A percentile compares a stretch with the other conserved stretches of the same genome.
Evolutionary conservation across 1,140 invertebrate species (phyloP).

Genomic region (Zaprionus vittiger): DNA sequence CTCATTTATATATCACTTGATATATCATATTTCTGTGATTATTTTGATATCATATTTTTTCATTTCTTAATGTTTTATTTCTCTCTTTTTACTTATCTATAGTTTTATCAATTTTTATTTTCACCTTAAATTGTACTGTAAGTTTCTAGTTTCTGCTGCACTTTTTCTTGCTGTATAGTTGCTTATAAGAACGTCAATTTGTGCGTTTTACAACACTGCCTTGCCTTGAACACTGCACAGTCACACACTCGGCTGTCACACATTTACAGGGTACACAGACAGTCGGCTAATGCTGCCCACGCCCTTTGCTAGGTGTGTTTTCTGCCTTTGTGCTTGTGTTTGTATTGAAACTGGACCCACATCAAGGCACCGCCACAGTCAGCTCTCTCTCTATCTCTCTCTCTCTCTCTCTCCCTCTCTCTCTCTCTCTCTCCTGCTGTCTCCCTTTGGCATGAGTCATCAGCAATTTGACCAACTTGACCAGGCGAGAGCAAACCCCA

Average conservation of each 20-base stretch:
- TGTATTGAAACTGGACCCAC: constrained; percentile 49
- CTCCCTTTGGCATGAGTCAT: constrained; percentile 30
- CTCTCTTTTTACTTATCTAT: too few relatives aligned
- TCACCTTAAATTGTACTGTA: too few relatives aligned
- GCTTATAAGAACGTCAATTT: too few relatives aligned
- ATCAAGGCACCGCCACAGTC: constrained; percentile 69
- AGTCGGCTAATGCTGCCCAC: neutral
- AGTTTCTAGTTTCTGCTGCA: too few relatives aligned
- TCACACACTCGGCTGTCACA: too few relatives aligned
- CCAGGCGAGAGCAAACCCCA: neutral
- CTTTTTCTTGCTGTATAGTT: too few relatives aligned
- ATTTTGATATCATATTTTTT: too few relatives aligned
- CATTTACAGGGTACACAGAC: constrained; percentile 13
- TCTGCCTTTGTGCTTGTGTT: constrained; percentile 33
- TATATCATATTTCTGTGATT: too few relatives aligned
- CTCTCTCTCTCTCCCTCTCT: constrained; percentile 6
- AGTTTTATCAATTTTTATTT: too few relatives aligned
- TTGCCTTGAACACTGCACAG: neutral
- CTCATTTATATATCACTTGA: too few relatives aligned
- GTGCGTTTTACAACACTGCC: neutral
- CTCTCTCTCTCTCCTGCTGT: constrained; percentile 9
- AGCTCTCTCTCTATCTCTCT: neutral
- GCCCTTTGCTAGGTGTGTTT: constrained; percentile 32
- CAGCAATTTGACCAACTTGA: neutral
- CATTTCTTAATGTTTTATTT: too few relatives aligned